Conservation (phyloP, 2,888 invertebrate species). For the Drosophila borborema region DNA sequence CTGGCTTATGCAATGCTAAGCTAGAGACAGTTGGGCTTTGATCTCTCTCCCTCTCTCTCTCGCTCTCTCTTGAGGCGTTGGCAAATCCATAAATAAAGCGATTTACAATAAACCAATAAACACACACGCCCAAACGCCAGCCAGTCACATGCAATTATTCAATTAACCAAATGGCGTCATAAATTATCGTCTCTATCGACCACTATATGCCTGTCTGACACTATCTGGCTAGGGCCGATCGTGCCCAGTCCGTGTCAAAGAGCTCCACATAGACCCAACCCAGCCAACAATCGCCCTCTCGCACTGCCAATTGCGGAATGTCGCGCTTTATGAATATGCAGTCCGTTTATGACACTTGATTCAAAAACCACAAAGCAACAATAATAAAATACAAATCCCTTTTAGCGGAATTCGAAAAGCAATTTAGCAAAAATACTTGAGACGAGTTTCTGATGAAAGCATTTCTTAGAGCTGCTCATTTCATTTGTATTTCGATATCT, state of each 20-base stretch:
- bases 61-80: slow-evolving; percentile 33
- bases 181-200: slow-evolving; percentile 72
- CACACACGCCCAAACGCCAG: slow-evolving; percentile 51
- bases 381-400: slow-evolving; percentile 13
- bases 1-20: slow-evolving; percentile 61
- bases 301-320: slow-evolving; percentile 50
- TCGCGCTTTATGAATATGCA: slow-evolving; percentile 63
- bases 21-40: slow-evolving; percentile 7
- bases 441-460: neutral
- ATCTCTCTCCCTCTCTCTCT: slow-evolving; percentile 34
- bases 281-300: slow-evolving; percentile 55
- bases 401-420: neutral
- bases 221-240: slow-evolving; percentile 40
- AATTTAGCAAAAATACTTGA: neutral
- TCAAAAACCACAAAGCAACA: neutral
- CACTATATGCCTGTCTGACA: slow-evolving; percentile 14
- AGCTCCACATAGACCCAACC: slow-evolving; percentile 15
- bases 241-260: slow-evolving; percentile 11
- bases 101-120: slow-evolving; percentile 38
- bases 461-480: neutral
- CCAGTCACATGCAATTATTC: slow-evolving; percentile 78
- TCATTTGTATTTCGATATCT: neutral
- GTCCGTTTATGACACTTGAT: slow-evolving; percentile 21
- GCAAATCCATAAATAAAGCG: slow-evolving; percentile 44
- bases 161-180: slow-evolving; percentile 79